Conservation (phyloP, 2,888 invertebrate genomes). For the Masnerella sp. region DNA sequence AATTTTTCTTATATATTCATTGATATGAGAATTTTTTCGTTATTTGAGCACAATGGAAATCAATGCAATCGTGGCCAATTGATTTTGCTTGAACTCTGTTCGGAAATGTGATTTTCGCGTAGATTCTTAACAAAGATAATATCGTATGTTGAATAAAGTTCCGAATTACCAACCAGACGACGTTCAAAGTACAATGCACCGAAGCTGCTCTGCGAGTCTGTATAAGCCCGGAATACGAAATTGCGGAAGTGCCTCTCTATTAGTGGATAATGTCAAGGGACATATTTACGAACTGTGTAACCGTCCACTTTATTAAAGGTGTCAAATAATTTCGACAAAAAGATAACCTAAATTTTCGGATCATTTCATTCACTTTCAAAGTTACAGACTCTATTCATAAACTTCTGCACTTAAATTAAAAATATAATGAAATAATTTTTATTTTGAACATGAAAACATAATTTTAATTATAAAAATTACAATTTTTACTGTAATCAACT, state of each 20-base stretch:
- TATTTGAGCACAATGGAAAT: too few relatives aligned
- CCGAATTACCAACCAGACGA: constrained; percentile 21
- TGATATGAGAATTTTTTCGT: too few relatives aligned
- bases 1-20: too few relatives aligned
- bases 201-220: neutral
- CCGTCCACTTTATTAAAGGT: constrained; percentile 34
- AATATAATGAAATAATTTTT: too few relatives aligned
- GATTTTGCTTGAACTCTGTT: neutral
- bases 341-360: too few relatives aligned
- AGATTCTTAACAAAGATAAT: constrained; percentile 14
- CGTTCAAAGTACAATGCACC: constrained; percentile 17
- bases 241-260: constrained; percentile 35
- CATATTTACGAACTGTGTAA: constrained; percentile 45
- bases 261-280: constrained; percentile 43
- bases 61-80: neutral
- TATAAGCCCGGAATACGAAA: constrained; percentile 30
- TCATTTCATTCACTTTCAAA: too few relatives aligned
- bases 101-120: constrained; percentile 2
- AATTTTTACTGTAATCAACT: too few relatives aligned
- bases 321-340: constrained; percentile 35
- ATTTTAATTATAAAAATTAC: too few relatives aligned
- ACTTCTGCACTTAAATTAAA: too few relatives aligned
- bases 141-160: constrained; percentile 17
- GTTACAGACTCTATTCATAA: too few relatives aligned
- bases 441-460: too few relatives aligned